phyloP scores from a whole-genome alignment of 2,888 invertebrate genomes.

The Parapristionchus giblindavisi region DNA sequence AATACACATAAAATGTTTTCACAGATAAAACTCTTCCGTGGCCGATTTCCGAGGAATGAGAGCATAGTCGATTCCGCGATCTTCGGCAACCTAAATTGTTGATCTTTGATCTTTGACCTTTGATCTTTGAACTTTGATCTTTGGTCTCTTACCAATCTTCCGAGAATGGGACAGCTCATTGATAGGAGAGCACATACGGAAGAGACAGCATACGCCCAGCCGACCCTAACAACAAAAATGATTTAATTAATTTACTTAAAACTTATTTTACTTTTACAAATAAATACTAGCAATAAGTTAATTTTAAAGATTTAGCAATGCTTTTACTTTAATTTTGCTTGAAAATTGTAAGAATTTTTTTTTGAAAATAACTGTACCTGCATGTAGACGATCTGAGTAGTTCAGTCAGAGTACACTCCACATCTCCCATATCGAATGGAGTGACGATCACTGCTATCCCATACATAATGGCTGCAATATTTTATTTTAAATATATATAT shows the following conservation, averaged over 20 bases:
- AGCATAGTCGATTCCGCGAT: conserved; percentile 23
- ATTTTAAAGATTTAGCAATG: too few relatives aligned
- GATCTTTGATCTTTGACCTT: background rate
- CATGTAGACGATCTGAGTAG: conserved; percentile 44
- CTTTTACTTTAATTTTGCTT: too few relatives aligned
- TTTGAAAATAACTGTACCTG: conserved; percentile 42
- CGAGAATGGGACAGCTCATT: conserved; percentile 46
- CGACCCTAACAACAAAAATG: conserved; percentile 39
- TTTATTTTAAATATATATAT: background rate
- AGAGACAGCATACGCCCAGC: conserved; percentile 48
- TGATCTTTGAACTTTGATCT: background rate
- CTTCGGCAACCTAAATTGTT: conserved; percentile 26
- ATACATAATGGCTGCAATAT: conserved; percentile 41
- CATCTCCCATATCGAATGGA: conserved; percentile 45
- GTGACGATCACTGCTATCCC: conserved; percentile 42
- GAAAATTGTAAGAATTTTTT: too few relatives aligned
- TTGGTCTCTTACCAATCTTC: conserved; percentile 37
- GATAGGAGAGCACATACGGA: conserved; percentile 44
- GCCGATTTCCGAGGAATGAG: conserved; percentile 10
- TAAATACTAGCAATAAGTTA: too few relatives aligned
- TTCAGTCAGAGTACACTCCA: conserved; percentile 43
- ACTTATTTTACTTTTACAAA: too few relatives aligned
- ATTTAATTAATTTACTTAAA: background rate
- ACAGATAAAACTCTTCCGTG: conserved; percentile 29
- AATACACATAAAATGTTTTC: background rate